Evolutionary conservation across 2,113 vertebrate species (phyloP).

Genomic region (Ailuropoda melanoleuca): DNA sequence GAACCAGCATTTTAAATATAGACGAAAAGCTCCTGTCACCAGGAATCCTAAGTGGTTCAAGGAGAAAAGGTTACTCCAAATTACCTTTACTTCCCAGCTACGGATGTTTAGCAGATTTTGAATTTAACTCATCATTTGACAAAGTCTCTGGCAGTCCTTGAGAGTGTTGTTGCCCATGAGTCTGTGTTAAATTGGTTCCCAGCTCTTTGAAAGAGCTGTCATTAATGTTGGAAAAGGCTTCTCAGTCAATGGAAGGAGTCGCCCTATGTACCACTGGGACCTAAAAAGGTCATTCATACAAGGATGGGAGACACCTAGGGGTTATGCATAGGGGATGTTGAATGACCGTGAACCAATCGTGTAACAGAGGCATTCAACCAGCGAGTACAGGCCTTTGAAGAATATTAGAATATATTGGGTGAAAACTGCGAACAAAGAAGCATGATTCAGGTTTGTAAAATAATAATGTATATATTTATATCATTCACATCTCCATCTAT

Average conservation of each 20-base stretch:
- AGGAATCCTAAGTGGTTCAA: not conserved
- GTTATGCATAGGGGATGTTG: accelerated
- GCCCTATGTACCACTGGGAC: not conserved
- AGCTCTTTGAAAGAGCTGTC: not conserved
- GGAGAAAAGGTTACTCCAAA: not conserved
- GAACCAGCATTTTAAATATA: not conserved
- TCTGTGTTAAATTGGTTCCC: not conserved
- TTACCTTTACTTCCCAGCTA: not conserved
- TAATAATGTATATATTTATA: not conserved
- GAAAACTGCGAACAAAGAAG: not conserved
- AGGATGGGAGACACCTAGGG: not conserved
- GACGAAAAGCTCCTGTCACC: not conserved
- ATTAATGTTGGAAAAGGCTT: not conserved
- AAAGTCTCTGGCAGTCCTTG: not conserved
- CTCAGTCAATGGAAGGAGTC: too few species aligned
- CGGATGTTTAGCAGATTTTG: not conserved
- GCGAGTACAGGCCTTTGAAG: not conserved
- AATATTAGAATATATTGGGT: not conserved
- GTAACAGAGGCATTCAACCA: not conserved
- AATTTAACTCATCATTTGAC: not conserved
- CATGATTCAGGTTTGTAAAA: not conserved
- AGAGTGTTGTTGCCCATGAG: not conserved
- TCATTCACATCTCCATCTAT: not conserved
- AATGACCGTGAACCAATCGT: not conserved
- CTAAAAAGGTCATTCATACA: not conserved